Base-by-base conservation (phyloP, 2,113 vertebrate genomes). In the Callithrix jacchus region DNA sequence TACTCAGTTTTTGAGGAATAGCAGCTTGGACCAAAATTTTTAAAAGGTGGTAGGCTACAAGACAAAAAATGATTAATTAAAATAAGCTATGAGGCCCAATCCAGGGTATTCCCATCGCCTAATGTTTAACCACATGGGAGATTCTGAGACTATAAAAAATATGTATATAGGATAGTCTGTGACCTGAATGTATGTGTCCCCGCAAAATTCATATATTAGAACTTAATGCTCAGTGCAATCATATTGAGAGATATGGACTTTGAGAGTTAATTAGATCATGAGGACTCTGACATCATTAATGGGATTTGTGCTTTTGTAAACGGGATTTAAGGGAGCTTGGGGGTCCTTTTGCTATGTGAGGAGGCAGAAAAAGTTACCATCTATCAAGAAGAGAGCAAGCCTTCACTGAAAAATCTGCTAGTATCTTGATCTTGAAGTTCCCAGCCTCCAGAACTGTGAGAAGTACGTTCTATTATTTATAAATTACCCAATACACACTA, bases 21-120 rank as follows among this genome's bases (percentile, higher is more conserved):
- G 93, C 16, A 89, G 23, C 37, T 83, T 61, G 17, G 81, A 61
- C 2, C 70, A 87, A 83, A 52, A 58, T 81, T 93, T 81, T 68
- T 17, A 93, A 92, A 89, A 94, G 73, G 66, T 83, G 79, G 89
- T 16, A 73, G 37, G 8, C 54, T 52, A 85, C 96, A 84, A 93
- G 45, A 92, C 16, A 18, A 74, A 37, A 87, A 70, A 80, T 5
- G 37, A 9, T 40, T 13, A 74, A 64, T 12, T 76, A 58, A 81
- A 70, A 54, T 68, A 96, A 86, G 61, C 40, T 76, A 20, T 66
- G 10, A 84, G 45, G 58, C 49, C n/a, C 87, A 88, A 42, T 81
- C 70, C 54, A 93, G 66, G n/a, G n/a, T n/a, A n/a, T n/a, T 30
- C 58, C 37, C 87, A 77, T 76, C 14, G 35, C 20, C 42, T 83